Evolutionary conservation across 2,797 vertebrate species (phyloP).

Genomic region (Sibirionetta formosa): DNA sequence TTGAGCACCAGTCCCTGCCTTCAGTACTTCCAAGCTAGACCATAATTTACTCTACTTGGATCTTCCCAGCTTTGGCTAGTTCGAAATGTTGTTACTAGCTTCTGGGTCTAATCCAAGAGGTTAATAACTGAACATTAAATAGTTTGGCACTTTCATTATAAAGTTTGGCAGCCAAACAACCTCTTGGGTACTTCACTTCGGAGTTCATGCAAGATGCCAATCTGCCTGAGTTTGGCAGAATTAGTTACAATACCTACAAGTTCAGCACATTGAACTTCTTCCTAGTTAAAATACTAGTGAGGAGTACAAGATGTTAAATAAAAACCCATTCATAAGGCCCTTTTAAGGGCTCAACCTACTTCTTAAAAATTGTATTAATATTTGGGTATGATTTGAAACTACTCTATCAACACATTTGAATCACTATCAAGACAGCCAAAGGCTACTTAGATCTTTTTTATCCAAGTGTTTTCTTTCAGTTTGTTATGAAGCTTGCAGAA

Average conservation of each 20-base stretch:
- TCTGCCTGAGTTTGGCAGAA: not conserved
- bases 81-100: slow-evolving; percentile 12
- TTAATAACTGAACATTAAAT: slow-evolving; percentile 42
- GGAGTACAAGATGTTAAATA: not conserved
- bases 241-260: accelerated
- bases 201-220: not conserved
- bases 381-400: not conserved
- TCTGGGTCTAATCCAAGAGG: slow-evolving; percentile 6
- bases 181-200: slow-evolving; percentile 2
- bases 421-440: not conserved
- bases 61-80: not conserved
- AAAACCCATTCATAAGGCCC: not conserved
- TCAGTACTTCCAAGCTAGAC: not conserved
- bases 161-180: slow-evolving; percentile 41
- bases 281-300: not conserved
- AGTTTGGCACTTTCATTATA: slow-evolving; percentile 35
- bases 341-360: not conserved
- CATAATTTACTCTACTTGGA: not conserved
- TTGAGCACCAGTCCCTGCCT: not conserved
- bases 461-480: not conserved
- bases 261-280: not conserved
- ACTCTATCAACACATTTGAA: not conserved
- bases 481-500: slow-evolving; percentile 33
- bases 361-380: not conserved
- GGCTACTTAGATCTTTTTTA: not conserved